A percentile compares a stretch with the other conserved stretches of the same genome.
These are phyloP conservation scores for Cichladusa arquata DNA, from an alignment of 2,113 vertebrate species.

Conservation along the genomic window DNA sequence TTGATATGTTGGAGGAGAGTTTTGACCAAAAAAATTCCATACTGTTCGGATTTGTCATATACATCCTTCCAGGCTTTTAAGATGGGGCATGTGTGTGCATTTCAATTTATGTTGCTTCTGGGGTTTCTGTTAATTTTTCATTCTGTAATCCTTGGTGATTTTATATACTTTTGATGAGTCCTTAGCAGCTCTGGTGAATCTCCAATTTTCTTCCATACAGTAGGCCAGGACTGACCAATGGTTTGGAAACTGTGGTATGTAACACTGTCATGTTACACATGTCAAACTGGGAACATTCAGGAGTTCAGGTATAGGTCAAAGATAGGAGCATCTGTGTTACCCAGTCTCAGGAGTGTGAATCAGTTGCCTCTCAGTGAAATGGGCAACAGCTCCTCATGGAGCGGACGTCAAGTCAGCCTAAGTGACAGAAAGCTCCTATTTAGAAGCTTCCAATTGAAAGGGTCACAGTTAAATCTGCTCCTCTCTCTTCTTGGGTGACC, in stretches of 20 bases:
- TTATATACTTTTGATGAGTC: not conserved
- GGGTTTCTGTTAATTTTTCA: not conserved
- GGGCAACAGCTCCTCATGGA: not conserved
- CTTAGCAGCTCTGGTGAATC: not conserved
- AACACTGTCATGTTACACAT: rapidly evolving
- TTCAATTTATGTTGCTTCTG: not conserved
- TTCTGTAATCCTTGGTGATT: not conserved
- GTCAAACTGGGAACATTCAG: not conserved
- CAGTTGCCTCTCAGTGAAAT: not conserved
- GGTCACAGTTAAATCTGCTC: not conserved
- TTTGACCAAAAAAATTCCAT: not conserved
- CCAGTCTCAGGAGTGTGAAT: not conserved
- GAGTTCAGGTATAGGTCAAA: no score
- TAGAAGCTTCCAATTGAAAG: not conserved
- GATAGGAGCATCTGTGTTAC: not conserved
- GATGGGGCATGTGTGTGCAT: rapidly evolving
- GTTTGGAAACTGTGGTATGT: not conserved
- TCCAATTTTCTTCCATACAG: not conserved
- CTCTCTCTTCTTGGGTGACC: not conserved
- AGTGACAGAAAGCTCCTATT: not conserved
- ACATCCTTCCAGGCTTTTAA: not conserved
- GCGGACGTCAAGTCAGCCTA: not conserved
- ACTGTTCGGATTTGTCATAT: not conserved
- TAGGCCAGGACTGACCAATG: not conserved
- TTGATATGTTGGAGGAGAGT: not conserved